Conservation (phyloP, 2,797 vertebrate genomes). For the Luscinia megarhynchos region DNA sequence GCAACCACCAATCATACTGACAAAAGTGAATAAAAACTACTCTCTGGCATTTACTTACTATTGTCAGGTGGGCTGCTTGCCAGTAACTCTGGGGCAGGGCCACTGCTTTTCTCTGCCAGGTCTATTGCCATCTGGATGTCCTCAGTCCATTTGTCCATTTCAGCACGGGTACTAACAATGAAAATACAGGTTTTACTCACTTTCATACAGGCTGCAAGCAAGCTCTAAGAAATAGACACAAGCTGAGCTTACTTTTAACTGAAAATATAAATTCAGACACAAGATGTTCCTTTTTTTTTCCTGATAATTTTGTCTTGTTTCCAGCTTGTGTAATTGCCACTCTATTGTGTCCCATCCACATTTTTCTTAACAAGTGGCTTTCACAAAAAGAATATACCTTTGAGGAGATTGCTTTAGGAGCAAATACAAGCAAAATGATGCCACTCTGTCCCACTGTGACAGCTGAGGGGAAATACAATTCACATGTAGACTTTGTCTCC, state of each 20-base stretch:
- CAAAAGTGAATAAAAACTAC: not conserved
- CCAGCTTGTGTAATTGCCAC: not conserved
- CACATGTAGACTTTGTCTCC: not conserved
- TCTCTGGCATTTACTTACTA: conserved; percentile 82
- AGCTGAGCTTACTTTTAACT: not conserved
- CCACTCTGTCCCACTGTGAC: not conserved
- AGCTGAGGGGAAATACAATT: not conserved
- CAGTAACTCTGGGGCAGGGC: conserved; percentile 84
- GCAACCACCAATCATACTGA: not conserved
- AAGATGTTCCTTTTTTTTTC: not conserved
- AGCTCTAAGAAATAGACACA: not conserved
- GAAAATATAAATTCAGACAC: not conserved
- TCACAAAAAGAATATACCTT: not conserved
- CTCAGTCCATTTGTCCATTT: conserved; percentile 97
- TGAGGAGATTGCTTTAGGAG: not conserved
- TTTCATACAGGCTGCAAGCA: not conserved
- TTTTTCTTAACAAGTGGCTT: not conserved
- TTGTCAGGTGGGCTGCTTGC: conserved; percentile 85
- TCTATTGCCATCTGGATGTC: conserved; percentile 93
- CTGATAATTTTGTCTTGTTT: not conserved
- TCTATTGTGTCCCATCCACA: not conserved
- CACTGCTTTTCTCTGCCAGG: conserved; percentile 87
- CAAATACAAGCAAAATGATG: not conserved
- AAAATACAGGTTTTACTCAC: not conserved
- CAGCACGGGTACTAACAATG: conserved; percentile 81